These are phyloP conservation scores for Harlomillsia oculata DNA, from an alignment of 1,140 invertebrate species.

Conservation along the genomic window DNA sequence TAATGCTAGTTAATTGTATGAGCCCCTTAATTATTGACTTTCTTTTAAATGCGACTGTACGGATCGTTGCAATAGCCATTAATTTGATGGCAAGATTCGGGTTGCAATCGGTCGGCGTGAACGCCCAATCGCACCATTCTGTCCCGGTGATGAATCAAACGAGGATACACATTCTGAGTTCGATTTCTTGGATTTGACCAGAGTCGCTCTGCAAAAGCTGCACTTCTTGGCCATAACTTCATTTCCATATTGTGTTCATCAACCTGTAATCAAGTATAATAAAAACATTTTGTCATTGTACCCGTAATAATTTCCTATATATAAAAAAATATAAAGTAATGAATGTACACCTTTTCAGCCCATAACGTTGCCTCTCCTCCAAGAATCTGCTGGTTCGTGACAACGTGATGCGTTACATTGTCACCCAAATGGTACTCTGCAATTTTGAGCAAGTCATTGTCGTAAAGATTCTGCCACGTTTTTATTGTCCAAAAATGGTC, in stretches of 20 bases:
- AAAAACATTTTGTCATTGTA: background rate
- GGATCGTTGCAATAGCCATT: slow-evolving; percentile 28
- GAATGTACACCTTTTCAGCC: slow-evolving; percentile 40
- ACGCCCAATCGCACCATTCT: slow-evolving; percentile 37
- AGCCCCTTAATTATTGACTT: background rate
- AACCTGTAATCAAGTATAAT: slow-evolving; percentile 13
- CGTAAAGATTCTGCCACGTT: slow-evolving; percentile 33
- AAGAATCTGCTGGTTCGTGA: slow-evolving; percentile 13
- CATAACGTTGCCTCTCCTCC: slow-evolving; percentile 30
- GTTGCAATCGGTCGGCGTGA: slow-evolving; percentile 37
- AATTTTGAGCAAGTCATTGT: slow-evolving; percentile 30
- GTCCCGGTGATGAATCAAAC: slow-evolving; percentile 37
- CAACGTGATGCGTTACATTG: slow-evolving; percentile 18
- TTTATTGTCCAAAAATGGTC: slow-evolving; percentile 32
- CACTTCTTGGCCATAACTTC: slow-evolving; percentile 37
- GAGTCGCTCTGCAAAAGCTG: slow-evolving; percentile 38
- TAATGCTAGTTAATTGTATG: background rate
- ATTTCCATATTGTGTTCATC: slow-evolving; percentile 35
- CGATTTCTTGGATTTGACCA: slow-evolving; percentile 37
- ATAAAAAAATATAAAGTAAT: slow-evolving; percentile 38
- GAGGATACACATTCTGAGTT: slow-evolving; percentile 33
- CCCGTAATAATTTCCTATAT: background rate
- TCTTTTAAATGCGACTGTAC: slow-evolving; percentile 21
- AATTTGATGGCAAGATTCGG: slow-evolving; percentile 58
- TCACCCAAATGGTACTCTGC: slow-evolving; percentile 26